Conservation (phyloP, 2,888 invertebrate species). For the Hirtodrosophila trivittata region DNA sequence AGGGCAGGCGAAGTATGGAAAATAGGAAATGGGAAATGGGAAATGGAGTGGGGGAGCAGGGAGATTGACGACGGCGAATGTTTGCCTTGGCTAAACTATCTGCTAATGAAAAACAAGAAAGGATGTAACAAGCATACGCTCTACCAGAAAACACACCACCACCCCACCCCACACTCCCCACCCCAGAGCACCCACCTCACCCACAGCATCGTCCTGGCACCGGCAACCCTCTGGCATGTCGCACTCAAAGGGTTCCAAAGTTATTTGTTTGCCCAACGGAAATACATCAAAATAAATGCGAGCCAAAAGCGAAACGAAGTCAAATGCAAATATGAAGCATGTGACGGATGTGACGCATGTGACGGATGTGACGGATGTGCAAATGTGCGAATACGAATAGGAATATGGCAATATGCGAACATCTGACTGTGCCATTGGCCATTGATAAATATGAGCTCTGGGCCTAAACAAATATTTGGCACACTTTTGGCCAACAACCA, state of each 20-base stretch:
- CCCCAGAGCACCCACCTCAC: not conserved
- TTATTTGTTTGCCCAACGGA: conserved; percentile 67
- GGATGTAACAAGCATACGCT: conserved; percentile 24
- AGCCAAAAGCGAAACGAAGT: conserved; percentile 51
- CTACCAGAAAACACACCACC: conserved; percentile 8
- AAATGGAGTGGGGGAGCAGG: not conserved
- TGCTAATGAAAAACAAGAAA: conserved; percentile 64
- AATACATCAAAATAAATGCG: conserved; percentile 74
- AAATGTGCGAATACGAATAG: conserved; percentile 1
- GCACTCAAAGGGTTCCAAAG: conserved; percentile 43
- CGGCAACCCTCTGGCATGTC: conserved; percentile 10
- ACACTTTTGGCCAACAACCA: conserved; percentile 52
- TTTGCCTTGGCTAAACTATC: conserved; percentile 49
- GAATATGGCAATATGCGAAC: conserved; percentile 9
- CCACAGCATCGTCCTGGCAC: too few relatives aligned
- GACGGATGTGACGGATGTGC: conserved; percentile 24
- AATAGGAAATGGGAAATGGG: not conserved
- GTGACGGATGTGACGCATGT: conserved; percentile 10
- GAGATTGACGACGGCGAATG: too few relatives aligned
- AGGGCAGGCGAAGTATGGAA: not conserved
- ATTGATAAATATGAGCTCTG: conserved; percentile 55
- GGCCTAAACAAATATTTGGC: conserved; percentile 73
- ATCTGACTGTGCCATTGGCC: conserved; percentile 43
- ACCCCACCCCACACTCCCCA: not conserved
- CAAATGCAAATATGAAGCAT: conserved; percentile 65